Evolutionary conservation across 1,140 invertebrate genomes (phyloP).

Genomic region (Pectinophora gossypiella): DNA sequence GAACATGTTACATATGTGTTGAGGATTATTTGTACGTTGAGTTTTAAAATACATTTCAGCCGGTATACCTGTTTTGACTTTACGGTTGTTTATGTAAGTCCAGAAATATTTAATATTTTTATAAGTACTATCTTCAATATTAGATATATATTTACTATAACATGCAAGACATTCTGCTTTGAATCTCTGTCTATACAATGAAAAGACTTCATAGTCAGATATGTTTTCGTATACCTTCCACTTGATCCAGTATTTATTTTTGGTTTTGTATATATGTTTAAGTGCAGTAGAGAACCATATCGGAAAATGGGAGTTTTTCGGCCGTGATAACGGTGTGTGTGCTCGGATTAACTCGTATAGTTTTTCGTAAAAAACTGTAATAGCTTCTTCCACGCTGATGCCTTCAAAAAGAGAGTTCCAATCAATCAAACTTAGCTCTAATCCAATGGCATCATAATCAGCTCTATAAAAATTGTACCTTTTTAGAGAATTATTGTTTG

Average conservation of each 20-base stretch:
- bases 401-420: conserved; percentile 1
- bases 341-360: neutral
- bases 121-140: neutral
- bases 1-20: neutral
- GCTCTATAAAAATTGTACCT: neutral
- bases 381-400: neutral
- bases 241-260: neutral
- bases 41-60: neutral
- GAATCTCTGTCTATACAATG: neutral
- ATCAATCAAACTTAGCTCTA: neutral
- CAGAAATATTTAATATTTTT: conserved; percentile 2
- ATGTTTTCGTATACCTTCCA: neutral
- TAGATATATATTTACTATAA: neutral
- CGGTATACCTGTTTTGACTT: neutral
- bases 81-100: neutral
- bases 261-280: neutral
- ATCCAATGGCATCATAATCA: neutral
- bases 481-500: neutral
- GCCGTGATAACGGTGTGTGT: conserved; percentile 10
- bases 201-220: neutral
- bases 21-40: neutral
- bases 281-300: neutral
- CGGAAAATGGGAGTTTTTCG: neutral
- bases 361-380: neutral
- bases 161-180: neutral